Evolutionary conservation across 2,797 vertebrate species (phyloP).

Genomic region (Bovichtus variegatus): DNA sequence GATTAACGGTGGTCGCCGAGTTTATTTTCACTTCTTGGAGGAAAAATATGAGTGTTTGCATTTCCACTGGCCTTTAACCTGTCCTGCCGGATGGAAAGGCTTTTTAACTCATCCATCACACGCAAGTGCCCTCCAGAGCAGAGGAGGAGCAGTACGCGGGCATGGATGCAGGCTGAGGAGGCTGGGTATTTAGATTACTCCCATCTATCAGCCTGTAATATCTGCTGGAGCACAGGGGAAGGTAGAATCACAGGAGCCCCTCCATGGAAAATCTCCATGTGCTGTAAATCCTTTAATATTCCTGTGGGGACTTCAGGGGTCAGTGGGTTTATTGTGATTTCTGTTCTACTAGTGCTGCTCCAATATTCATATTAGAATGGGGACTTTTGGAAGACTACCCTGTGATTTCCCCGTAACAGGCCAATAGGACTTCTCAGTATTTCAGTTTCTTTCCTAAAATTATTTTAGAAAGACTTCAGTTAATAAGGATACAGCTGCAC

Average conservation of each 20-base stretch:
- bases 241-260: constrained; percentile 33
- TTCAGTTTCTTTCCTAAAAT: not conserved
- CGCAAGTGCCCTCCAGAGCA: constrained; percentile 70
- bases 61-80: constrained; percentile 79
- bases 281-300: constrained; percentile 63
- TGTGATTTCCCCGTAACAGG: not conserved
- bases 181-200: constrained; percentile 66
- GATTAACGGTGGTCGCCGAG: constrained; percentile 60
- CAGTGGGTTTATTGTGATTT: constrained; percentile 21
- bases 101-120: constrained; percentile 82
- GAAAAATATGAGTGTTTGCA: constrained; percentile 77
- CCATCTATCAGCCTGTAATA: constrained; percentile 68
- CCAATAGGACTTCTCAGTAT: not conserved
- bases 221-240: constrained; percentile 44
- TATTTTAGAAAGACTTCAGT: not conserved
- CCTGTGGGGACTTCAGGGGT: constrained; percentile 10
- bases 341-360: not conserved
- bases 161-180: constrained; percentile 58
- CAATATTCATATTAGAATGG: not conserved
- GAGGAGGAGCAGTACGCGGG: constrained; percentile 54
- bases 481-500: not conserved
- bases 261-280: constrained; percentile 29
- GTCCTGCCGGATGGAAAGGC: constrained; percentile 78
- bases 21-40: constrained; percentile 74
- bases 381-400: not conserved